Evolutionary conservation across 2,113 vertebrate species (phyloP).

Genomic region (Rhinolophus ferrumequinum): DNA sequence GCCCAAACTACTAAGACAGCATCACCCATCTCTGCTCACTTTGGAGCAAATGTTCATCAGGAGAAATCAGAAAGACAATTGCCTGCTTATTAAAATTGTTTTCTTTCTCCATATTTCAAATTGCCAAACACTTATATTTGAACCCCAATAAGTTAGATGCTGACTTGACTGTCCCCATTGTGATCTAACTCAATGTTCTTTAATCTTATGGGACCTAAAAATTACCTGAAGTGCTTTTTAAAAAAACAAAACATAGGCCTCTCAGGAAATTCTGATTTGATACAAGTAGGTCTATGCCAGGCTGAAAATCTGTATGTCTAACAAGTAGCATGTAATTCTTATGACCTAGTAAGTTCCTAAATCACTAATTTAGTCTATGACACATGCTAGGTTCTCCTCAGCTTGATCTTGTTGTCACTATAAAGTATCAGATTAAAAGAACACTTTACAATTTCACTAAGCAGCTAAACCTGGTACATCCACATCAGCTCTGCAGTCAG

Average conservation of each 20-base stretch:
- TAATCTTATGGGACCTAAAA: background rate
- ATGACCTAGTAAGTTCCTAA: background rate
- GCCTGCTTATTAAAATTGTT: background rate
- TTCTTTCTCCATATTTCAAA: background rate
- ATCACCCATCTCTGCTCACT: background rate
- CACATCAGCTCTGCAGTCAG: background rate
- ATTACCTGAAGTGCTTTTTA: background rate
- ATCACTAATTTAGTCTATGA: background rate
- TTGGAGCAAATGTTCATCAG: background rate
- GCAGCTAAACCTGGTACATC: background rate
- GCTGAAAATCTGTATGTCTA: background rate
- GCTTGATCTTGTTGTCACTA: background rate
- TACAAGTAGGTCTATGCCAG: background rate
- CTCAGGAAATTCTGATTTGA: background rate
- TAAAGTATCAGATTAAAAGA: constrained; percentile 31
- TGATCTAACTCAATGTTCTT: background rate
- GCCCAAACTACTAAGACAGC: background rate
- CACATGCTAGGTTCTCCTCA: background rate
- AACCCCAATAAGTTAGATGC: background rate
- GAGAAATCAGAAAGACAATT: background rate
- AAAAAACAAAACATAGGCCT: background rate
- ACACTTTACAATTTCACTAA: background rate
- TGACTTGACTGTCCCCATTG: background rate
- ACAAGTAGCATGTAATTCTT: background rate
- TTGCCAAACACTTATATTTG: background rate